These are phyloP conservation scores for Luidia sarsii DNA, from an alignment of 53 echinoderm and acorn worm genomes.

Conservation along the genomic window DNA sequence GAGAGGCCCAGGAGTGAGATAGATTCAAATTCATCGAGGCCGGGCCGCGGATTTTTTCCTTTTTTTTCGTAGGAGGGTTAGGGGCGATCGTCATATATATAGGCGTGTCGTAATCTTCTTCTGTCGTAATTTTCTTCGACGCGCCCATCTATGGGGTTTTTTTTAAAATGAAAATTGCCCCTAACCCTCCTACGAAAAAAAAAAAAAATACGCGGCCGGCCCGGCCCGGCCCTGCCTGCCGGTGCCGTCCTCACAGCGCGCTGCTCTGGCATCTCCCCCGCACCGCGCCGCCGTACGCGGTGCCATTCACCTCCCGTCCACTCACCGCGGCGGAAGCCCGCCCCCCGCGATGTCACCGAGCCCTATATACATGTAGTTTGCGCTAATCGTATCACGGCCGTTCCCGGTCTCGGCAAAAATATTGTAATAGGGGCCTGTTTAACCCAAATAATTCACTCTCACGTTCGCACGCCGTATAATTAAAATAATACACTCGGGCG, in stretches of 20 bases:
- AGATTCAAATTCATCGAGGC: too few relatives aligned
- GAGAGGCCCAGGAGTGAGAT: too few relatives aligned
- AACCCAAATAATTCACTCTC: constrained; percentile 53
- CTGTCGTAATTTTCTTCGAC: too few relatives aligned
- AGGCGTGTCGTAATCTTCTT: too few relatives aligned
- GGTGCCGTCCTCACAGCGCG: not conserved
- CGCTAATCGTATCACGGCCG: constrained; percentile 43
- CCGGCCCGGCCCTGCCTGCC: not conserved
- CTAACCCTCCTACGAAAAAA: too few relatives aligned
- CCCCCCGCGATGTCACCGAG: not conserved
- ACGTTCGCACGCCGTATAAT: constrained; percentile 48
- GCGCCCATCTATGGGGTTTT: not conserved
- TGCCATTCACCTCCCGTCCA: constrained; percentile 13
- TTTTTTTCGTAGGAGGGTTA: too few relatives aligned
- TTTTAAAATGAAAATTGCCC: not conserved
- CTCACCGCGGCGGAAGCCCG: too few relatives aligned
- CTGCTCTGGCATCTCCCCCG: not conserved
- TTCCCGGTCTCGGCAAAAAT: constrained; percentile 31
- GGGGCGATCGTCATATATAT: too few relatives aligned
- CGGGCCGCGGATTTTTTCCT: too few relatives aligned
- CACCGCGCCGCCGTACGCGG: too few relatives aligned
- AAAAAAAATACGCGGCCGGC: too few relatives aligned
- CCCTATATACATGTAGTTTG: constrained; percentile 54
- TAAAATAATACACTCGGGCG: constrained; percentile 48
- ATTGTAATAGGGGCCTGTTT: constrained; percentile 58